A percentile compares a stretch with the other conserved stretches of the same genome.
These are phyloP conservation scores for Pristionchus japonicus DNA, from an alignment of 2,888 invertebrate species.

Conservation along the genomic window DNA sequence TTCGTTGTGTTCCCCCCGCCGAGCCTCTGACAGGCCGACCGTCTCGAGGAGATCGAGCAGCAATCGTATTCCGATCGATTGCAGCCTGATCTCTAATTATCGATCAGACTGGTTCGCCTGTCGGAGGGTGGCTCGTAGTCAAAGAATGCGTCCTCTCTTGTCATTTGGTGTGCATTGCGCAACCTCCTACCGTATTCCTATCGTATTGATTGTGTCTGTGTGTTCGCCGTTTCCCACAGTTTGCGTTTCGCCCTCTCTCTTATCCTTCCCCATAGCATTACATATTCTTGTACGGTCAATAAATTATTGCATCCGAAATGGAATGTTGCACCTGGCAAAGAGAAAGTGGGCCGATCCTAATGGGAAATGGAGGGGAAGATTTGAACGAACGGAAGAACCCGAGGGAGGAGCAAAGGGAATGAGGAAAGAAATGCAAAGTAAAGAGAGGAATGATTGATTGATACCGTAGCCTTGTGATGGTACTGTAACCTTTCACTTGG, in stretches of 20 bases:
- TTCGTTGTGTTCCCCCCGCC: neutral
- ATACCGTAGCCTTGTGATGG: too few species aligned
- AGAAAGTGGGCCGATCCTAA: constrained; percentile 40
- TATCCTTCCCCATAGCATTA: neutral
- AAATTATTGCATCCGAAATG: constrained; percentile 34
- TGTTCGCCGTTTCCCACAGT: neutral
- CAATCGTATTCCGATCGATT: neutral
- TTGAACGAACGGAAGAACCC: constrained; percentile 36
- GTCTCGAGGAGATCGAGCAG: neutral
- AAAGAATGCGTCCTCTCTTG: constrained; percentile 29
- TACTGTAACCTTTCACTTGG: too few species aligned
- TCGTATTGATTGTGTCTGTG: neutral
- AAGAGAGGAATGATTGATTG: neutral
- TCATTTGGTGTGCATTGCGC: neutral
- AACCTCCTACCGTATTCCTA: constrained; percentile 1
- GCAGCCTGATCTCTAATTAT: neutral
- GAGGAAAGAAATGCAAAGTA: neutral
- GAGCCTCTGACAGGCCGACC: constrained; percentile 30
- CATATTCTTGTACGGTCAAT: constrained; percentile 33
- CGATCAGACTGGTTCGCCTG: constrained; percentile 20
- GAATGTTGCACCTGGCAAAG: constrained; percentile 36
- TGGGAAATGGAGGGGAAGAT: neutral
- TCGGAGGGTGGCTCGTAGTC: constrained; percentile 24
- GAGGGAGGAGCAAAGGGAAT: neutral
- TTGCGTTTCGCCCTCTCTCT: constrained; percentile 14